Base-by-base conservation (phyloP, 2,797 vertebrate genomes). In the Parambassis ranga region DNA sequence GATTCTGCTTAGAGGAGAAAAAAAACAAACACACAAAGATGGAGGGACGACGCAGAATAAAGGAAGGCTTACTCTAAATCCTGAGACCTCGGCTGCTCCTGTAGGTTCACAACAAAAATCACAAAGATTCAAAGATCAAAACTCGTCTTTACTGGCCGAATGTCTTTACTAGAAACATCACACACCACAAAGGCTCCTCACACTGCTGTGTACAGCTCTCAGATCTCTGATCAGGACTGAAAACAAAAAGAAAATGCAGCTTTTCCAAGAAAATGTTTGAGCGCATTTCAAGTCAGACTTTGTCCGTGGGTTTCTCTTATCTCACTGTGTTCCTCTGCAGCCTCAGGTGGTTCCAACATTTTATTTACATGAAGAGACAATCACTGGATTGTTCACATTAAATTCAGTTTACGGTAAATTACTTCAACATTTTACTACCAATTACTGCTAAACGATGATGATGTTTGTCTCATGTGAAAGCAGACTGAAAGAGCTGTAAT, bases 121-220 rank as follows among this genome's bases (percentile, higher is more conserved):
- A 63, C 47, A 71, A 64, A 53, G 28, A 73, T 70, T 47, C 50
- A 48, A 31, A 77, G 66, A 65, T 75, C 69, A 72, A 66, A 79
- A 56, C 24, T 32, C n/a, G 7, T 44, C 55, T 72, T 55, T 53
- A 52, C 39, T 48, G 62, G 37, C 44, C 7, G 15, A 42, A 33
- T 44, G 49, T 65, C 49, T 67, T 70, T 43, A 52, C 36, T 11
- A 30, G 44, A 65, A 74, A 65, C 51, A 72, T 51, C 57, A 35
- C 2, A 24, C 15, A 67, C n/a, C 31, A 63, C 53, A 71, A 47
- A 70, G 42, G 63, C 37, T 19, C 57, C 24, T 38, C 52, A 50
- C 43, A 60, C 56, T 44, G 18, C 44, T 37, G 32, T 46, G 8
- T 10, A 13, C 18, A 11, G 18, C 26, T 57, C 39, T 80, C 1